A percentile compares a stretch with the other conserved stretches of the same genome.
Conservation (phyloP, 2,113 vertebrate species). For the human (Homo sapiens) region GRCh38 chr14:83280501-83281000, state of each 20-base stretch:
- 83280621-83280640: background rate
- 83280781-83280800: background rate
- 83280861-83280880: background rate
- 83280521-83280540: background rate
- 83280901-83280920: background rate
- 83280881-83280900: background rate
- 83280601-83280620: background rate
- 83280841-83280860: background rate
- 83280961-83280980: background rate
- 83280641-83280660: background rate
- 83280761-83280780: background rate
- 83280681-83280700: background rate
- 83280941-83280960: background rate
- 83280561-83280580: background rate
- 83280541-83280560: background rate
- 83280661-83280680: background rate
- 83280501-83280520: background rate
- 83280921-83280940: background rate
- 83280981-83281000: background rate
- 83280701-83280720: background rate
- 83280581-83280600: background rate
- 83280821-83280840: background rate
- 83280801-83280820: background rate
- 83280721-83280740: background rate
- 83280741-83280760: background rate